A percentile compares a stretch with the other conserved stretches of the same genome.
Evolutionary conservation across 2,888 invertebrate genomes (phyloP).

Genomic region (Ornithoptera priamus): DNA sequence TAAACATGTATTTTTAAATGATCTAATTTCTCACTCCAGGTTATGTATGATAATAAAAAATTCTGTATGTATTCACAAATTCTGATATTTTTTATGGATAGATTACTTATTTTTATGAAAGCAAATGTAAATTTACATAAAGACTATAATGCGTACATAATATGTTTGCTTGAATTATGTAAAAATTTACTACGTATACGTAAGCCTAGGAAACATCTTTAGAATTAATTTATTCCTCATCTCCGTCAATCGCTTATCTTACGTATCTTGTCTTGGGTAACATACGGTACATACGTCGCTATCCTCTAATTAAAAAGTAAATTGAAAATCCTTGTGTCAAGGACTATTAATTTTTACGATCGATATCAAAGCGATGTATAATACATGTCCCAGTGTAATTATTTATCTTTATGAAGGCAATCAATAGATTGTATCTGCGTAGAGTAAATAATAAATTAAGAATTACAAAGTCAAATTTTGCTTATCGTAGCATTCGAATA

Average conservation of each 20-base stretch:
- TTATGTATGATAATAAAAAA: no score
- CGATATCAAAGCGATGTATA: conserved; percentile 50
- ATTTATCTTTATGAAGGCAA: conserved; percentile 62
- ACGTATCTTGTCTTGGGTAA: conserved; percentile 13
- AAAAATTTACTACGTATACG: no score
- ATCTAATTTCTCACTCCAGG: no score
- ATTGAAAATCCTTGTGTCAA: conserved; percentile 64
- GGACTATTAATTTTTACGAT: conserved; percentile 71
- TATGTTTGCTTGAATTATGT: no score
- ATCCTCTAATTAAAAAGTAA: conserved; percentile 63
- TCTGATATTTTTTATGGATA: no score
- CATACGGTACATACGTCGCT: conserved; percentile 23
- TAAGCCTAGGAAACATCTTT: conserved; percentile 6
- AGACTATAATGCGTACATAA: no score
- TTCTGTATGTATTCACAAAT: no score
- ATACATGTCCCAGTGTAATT: conserved; percentile 46
- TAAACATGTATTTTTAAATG: no score
- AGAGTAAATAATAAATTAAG: conserved; percentile 60
- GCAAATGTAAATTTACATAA: no score
- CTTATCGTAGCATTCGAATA: conserved; percentile 28
- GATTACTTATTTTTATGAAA: no score
- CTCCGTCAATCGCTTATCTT: conserved; percentile 7
- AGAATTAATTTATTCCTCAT: conserved; percentile 29
- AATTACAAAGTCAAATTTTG: conserved; percentile 48
- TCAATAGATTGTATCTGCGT: conserved; percentile 58